Evolutionary conservation across 2,888 invertebrate genomes (phyloP).

Genomic region (Conops quadrifasciatus): DNA sequence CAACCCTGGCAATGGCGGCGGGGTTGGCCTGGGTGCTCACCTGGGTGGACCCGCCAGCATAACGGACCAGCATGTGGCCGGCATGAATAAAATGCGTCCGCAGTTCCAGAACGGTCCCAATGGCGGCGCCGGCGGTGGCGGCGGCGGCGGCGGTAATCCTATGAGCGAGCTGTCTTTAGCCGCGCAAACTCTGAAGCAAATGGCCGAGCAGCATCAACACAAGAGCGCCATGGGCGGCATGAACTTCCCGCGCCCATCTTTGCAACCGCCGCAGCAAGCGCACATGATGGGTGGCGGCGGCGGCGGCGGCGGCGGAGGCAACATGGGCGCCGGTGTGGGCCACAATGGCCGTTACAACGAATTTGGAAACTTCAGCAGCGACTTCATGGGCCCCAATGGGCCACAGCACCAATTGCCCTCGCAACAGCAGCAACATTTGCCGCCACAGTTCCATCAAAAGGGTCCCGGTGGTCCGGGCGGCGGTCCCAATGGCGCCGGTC

Average conservation of each 20-base stretch:
- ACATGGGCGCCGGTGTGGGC: slow-evolving; percentile 55
- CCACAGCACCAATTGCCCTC: slow-evolving; percentile 51
- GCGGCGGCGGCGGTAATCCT: slow-evolving; percentile 60
- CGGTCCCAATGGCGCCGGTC: slow-evolving; percentile 50
- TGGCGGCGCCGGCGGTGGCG: slow-evolving; percentile 59
- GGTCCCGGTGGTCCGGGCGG: slow-evolving; percentile 40
- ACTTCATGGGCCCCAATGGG: slow-evolving; percentile 63
- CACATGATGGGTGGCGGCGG: slow-evolving; percentile 58
- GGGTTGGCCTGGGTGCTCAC: slow-evolving; percentile 32
- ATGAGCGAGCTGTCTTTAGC: slow-evolving; percentile 85
- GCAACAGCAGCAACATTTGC: slow-evolving; percentile 54
- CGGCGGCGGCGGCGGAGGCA: slow-evolving; percentile 63
- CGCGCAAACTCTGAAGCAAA: slow-evolving; percentile 93
- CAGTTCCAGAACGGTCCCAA: slow-evolving; percentile 57
- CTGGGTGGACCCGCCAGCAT: slow-evolving; percentile 47
- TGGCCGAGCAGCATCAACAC: slow-evolving; percentile 97
- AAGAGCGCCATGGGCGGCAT: slow-evolving; percentile 76
- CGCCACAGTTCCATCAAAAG: slow-evolving; percentile 59
- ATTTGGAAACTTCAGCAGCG: slow-evolving; percentile 68
- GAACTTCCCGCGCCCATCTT: slow-evolving; percentile 66
- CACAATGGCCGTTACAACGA: slow-evolving; percentile 69
- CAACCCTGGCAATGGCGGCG: slow-evolving; percentile 33
- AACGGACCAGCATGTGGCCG: slow-evolving; percentile 37
- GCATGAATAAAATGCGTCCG: slow-evolving; percentile 57
- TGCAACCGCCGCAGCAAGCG: slow-evolving; percentile 67